A percentile compares a stretch with the other conserved stretches of the same genome.
Conservation (phyloP, 2,113 vertebrate genomes). For the Gavia stellata region DNA sequence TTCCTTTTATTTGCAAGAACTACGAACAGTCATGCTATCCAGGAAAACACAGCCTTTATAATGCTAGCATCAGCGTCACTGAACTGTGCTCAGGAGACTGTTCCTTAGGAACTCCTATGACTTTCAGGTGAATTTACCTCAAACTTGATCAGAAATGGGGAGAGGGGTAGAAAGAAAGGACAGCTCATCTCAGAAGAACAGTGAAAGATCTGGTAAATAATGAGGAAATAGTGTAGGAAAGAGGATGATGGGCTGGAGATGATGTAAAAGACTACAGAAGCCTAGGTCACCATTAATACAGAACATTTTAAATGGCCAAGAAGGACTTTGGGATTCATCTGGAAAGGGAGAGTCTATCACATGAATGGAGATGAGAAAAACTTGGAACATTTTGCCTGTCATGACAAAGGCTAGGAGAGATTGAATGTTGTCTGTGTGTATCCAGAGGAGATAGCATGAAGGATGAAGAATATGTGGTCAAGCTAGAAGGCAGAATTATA, state of each 20-base stretch:
- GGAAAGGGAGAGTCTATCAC: not conserved
- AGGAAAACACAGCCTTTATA: conserved; percentile 14
- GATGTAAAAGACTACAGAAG: not conserved
- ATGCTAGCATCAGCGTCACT: not conserved
- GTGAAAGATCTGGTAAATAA: not conserved
- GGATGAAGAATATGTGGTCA: not conserved
- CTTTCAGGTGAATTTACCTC: not conserved
- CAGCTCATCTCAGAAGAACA: not conserved
- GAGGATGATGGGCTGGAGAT: not conserved
- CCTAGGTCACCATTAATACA: not conserved
- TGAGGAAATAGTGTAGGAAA: not conserved
- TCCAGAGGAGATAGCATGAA: not conserved
- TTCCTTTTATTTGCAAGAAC: conserved; percentile 14
- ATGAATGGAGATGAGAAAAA: not conserved
- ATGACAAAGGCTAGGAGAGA: not conserved
- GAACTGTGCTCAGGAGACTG: not conserved
- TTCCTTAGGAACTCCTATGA: not conserved
- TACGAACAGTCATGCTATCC: not conserved
- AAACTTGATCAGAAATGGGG: not conserved
- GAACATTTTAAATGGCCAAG: not conserved
- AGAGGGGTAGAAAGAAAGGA: not conserved
- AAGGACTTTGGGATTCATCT: not conserved
- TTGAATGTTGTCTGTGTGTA: not conserved
- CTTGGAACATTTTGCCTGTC: not conserved
- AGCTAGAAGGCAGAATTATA: not conserved